Evolutionary conservation across 2,113 vertebrate genomes (phyloP), one percentile per base, ranked within the genome.

Genomic region (Notothenia coriiceps): DNA sequence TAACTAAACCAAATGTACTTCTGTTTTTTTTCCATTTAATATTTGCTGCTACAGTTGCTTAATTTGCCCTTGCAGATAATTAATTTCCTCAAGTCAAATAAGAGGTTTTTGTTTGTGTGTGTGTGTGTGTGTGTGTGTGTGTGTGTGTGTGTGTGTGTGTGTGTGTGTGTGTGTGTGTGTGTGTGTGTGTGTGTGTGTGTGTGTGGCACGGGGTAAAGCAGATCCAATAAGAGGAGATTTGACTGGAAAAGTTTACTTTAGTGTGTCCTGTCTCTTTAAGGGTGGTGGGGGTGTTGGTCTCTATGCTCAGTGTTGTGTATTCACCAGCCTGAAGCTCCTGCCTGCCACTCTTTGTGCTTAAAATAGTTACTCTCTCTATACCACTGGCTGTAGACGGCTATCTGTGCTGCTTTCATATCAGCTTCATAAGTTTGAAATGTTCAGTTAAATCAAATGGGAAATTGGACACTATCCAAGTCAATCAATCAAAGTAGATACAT

Each of bases 191-290:
- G 35, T 35, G 5, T 35, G 35, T 35, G 5, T 35, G 35, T 35
- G 5, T 35, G 35, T 35, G 5, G 1, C 1, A 22, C 35, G 6
- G 35, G 5, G 35, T 35, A 7, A 43, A 14, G 18, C 29, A 9
- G 29, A 52, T n/a, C n/a, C 10, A 54, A 8, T 22, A 22, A 22
- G 15, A 57, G 29, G 18, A 22, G 22, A 64, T 46, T 1, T 22
- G 9, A 44, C 6, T 50, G 40, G 18, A 29, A 49, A 55, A 43
- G 52, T 15, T 18, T 15, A 1, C 17, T 18, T 18, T 43, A 7
- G 35, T 15, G 15, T 49, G 47, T 40, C 46, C 62, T 35, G 79
- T 71, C 56, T 77, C 66, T 83, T 73, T 81, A 51, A 40, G 29
- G 13, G 15, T 57, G 51, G 55, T 25, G 20, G 17, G 12, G 20